Percentiles rank a stretch among this genome's conserved stretches.
phyloP scores from a whole-genome alignment of 2,888 invertebrate genomes.

The Eupithecia subfuscata region DNA sequence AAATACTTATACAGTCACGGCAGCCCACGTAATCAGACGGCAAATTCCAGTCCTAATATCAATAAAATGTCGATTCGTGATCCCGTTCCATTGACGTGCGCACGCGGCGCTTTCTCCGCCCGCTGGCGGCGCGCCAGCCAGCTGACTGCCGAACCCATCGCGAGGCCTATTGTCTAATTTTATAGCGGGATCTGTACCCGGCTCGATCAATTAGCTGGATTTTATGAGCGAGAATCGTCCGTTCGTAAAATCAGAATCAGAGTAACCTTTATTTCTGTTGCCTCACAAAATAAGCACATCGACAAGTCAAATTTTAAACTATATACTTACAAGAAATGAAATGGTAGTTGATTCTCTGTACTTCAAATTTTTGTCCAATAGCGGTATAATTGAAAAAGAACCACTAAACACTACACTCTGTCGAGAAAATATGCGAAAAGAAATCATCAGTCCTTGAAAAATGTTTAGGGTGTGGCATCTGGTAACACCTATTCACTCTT shows the following conservation, averaged over 20 bases:
- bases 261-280: background rate
- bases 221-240: background rate
- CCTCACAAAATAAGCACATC: background rate
- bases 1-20: background rate
- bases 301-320: background rate
- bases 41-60: background rate
- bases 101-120: slow-evolving; percentile 28
- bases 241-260: background rate
- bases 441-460: too few relatives aligned
- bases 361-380: too few relatives aligned
- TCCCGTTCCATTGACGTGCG: slow-evolving; percentile 12
- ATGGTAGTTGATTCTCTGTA: background rate
- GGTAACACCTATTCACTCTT: too few relatives aligned
- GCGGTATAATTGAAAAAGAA: too few relatives aligned
- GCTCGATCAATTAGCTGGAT: slow-evolving; percentile 3
- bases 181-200: slow-evolving; percentile 21
- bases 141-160: slow-evolving; percentile 4
- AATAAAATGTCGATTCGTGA: slow-evolving; percentile 7
- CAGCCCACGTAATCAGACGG: background rate
- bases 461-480: too few relatives aligned
- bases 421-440: too few relatives aligned
- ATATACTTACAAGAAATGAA: background rate
- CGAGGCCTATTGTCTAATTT: slow-evolving; percentile 34
- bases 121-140: slow-evolving; percentile 26
- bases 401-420: too few relatives aligned